Evolutionary conservation across 2,797 vertebrate species (phyloP), one percentile per base, ranked within the genome.

Genomic region (Sebastes itinus): DNA sequence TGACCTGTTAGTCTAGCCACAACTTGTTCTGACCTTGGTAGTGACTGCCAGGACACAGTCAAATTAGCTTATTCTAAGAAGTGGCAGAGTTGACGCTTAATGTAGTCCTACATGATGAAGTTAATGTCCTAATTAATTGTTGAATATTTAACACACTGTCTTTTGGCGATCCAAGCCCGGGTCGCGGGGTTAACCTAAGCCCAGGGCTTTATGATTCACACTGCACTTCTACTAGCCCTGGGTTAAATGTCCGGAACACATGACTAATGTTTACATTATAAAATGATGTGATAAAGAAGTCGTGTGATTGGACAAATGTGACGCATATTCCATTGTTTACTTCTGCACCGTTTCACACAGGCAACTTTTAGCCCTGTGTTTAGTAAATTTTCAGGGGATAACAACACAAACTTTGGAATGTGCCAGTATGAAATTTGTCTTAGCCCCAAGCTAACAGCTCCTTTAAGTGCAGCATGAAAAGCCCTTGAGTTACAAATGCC

Each of bases 41-140:
- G 25, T 42, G 42, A 61, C 28, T 35, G 55, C 28, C 38, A 74
- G 60, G 63, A 59, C 66, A 78, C 14, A 66, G 58, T 82, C 5
- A 83, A 86, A 83, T 82, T 55, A 86, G 73, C 35, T 82, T 83
- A 82, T 71, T 83, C 22, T 78, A 65, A 82, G 70, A 38, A 70
- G 65, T 67, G 61, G 25, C 27, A 82, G n/a, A 77, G 20, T 30
- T 70, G 4, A 38, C 1, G 2, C 35, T 68, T 49, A 49, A 68
- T 78, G 30, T 54, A 54, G 49, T 54, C 46, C 18, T 52, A 46
- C 20, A 11, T 62, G 5, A 16, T 66, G 28, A 56, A 72, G 33
- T 63, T 58, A 69, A 42, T 58, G 18, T 28, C 33, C 59, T 68
- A 25, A 77, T 86, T 73, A 73, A 77, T 4, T 7, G 55, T 2